Evolutionary conservation across 2,113 vertebrate genomes (phyloP), one percentile per base, ranked within the genome.

Genomic region (Lepus europaeus): DNA sequence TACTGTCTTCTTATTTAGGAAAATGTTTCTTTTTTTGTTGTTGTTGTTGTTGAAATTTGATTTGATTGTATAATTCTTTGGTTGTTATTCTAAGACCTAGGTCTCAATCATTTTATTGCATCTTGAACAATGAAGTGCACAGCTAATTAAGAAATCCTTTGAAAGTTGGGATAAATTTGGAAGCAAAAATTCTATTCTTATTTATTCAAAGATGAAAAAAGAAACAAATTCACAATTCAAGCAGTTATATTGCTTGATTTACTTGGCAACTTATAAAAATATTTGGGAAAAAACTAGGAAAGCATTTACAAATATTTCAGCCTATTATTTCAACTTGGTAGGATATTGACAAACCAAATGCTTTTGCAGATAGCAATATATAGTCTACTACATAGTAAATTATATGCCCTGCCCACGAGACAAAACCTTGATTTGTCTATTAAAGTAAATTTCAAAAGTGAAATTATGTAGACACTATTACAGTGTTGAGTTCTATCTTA

Each of bases 311-410:
- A 56, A 90, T 70, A 64, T 63, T 53, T 93, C 66, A 0, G 31
- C 14, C 82, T 91, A 63, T 25, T 64, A 73, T 81, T 96, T 87
- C 53, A 78, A 45, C n/a, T 81, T n/a, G 86, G 16, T 68, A 63
- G 22, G 6, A 29, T 66, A 69, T 29, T 64, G 19, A 87, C 10
- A 91, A 83, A 66, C 51, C 25, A 93, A 79, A 80, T 83, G 0
- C 1, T 45, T 23, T 76, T 74, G 14, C 0, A 31, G 16, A 19
- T 64, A n/a, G 6, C 51, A 51, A 36, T 53, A 51, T 51, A 56
- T 0, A 91, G 7, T n/a, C 3, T 36, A 59, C 16, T 36, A 51
- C 4, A 63, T 88, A 49, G 73, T 80, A 14, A 39, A 53, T 33
- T 5, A 29, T 59, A 12, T 72, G 9, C 14, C 2, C 33, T 83